A percentile compares a stretch with the other conserved stretches of the same genome.
These are phyloP conservation scores for Maconellicoccus hirsutus DNA, from an alignment of 1,140 invertebrate genomes.

Conservation along the genomic window DNA sequence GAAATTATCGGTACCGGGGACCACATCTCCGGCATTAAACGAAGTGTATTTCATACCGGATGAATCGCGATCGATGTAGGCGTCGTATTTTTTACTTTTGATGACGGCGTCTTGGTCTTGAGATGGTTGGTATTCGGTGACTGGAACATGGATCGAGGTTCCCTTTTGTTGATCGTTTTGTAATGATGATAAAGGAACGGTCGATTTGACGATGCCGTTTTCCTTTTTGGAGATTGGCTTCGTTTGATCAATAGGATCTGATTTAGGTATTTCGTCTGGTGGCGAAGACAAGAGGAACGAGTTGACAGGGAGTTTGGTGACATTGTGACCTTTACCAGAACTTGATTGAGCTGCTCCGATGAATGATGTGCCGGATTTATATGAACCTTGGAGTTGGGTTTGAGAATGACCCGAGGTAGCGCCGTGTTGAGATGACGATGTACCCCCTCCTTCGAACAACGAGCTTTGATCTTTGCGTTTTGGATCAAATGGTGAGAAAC, in stretches of 20 bases:
- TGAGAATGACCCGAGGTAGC: constrained; percentile 60
- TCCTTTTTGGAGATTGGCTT: background rate
- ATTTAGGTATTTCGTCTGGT: background rate
- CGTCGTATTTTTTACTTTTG: constrained; percentile 32
- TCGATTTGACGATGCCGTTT: background rate
- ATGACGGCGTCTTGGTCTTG: constrained; percentile 33
- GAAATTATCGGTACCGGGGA: constrained; percentile 49
- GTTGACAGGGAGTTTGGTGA: constrained; percentile 33
- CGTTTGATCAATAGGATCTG: background rate
- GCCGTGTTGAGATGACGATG: constrained; percentile 61
- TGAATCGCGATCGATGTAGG: constrained; percentile 34
- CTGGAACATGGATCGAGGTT: constrained; percentile 12
- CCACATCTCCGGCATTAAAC: constrained; percentile 46
- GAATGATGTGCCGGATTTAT: constrained; percentile 63
- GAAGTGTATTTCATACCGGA: constrained; percentile 26
- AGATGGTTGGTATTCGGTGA: constrained; percentile 26
- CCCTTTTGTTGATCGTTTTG: constrained; percentile 13
- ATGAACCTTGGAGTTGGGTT: constrained; percentile 63
- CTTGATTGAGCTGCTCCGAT: constrained; percentile 67
- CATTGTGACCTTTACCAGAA: constrained; percentile 40
- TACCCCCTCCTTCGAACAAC: constrained; percentile 58
- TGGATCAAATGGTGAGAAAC: constrained; percentile 60
- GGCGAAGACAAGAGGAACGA: constrained; percentile 30
- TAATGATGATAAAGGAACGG: background rate
- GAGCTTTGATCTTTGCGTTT: constrained; percentile 35